phyloP scores from a whole-genome alignment of 64 coral and sea anemone species.

The Dendrophyllia cribrosa region DNA sequence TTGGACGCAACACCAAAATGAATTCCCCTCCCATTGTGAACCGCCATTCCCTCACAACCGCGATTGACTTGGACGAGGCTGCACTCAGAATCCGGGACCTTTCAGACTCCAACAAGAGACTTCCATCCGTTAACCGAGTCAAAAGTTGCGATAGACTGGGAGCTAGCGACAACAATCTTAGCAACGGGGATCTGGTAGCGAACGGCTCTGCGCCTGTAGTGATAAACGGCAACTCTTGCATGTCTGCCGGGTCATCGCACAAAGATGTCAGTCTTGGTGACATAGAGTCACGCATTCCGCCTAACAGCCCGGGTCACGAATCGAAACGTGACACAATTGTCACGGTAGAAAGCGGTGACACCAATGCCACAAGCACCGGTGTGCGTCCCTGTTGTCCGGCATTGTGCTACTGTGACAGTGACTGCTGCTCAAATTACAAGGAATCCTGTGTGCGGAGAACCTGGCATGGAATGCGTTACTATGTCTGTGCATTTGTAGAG shows the following conservation, averaged over 20 bases:
- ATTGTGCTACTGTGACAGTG: slow-evolving; percentile 91
- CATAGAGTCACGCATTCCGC: slow-evolving; percentile 92
- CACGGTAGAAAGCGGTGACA: slow-evolving; percentile 88
- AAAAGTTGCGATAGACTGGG: slow-evolving; percentile 76
- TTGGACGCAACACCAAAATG: slow-evolving; percentile 54
- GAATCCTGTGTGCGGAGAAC: slow-evolving; percentile 85
- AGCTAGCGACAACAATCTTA: slow-evolving; percentile 79
- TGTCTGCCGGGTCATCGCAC: slow-evolving; percentile 85
- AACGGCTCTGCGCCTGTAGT: slow-evolving; percentile 90
- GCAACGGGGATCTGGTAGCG: slow-evolving; percentile 91
- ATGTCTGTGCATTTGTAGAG: slow-evolving; percentile 81
- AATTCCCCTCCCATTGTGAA: slow-evolving; percentile 77
- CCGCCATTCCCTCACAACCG: slow-evolving; percentile 84
- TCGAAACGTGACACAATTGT: slow-evolving; percentile 96
- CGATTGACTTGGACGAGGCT: slow-evolving; percentile 84
- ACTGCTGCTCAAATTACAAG: slow-evolving; percentile 78
- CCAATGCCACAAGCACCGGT: slow-evolving; percentile 51
- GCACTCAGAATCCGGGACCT: slow-evolving; percentile 76
- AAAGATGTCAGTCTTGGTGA: slow-evolving; percentile 94
- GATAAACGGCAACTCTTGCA: slow-evolving; percentile 86
- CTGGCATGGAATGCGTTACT: slow-evolving; percentile 79
- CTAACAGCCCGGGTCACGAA: slow-evolving; percentile 71
- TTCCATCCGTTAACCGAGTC: slow-evolving; percentile 62
- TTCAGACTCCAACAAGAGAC: slow-evolving; percentile 63
- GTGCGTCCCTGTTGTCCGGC: slow-evolving; percentile 91